Evolutionary conservation across 2,888 invertebrate genomes (phyloP).

Genomic region (Brassicogethes aeneus): DNA sequence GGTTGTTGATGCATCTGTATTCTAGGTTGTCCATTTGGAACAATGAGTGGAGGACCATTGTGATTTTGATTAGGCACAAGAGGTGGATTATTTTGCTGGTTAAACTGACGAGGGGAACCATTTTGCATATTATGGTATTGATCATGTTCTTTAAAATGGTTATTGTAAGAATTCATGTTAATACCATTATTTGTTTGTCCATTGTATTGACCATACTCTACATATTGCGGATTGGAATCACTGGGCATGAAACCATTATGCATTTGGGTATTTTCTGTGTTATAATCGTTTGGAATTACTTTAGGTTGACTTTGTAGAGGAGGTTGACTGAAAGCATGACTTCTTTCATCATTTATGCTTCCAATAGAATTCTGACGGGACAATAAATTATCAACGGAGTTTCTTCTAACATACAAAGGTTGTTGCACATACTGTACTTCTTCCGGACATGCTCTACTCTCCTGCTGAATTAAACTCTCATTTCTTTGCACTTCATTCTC

Average conservation of each 20-base stretch:
- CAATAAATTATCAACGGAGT: constrained; percentile 28
- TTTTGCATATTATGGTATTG: no score
- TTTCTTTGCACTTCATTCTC: constrained; percentile 35
- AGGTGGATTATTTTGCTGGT: no score
- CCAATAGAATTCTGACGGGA: constrained; percentile 23
- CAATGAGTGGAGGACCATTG: neutral
- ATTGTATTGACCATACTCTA: neutral
- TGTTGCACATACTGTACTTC: constrained; percentile 10
- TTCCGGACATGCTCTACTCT: constrained; percentile 6
- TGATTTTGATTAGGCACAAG: neutral
- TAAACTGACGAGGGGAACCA: no score
- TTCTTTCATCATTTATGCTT: constrained; percentile 27
- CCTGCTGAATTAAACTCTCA: constrained; percentile 6
- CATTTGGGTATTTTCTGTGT: no score
- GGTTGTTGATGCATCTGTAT: constrained; percentile 12
- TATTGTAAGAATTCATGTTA: no score
- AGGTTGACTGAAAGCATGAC: constrained; percentile 3
- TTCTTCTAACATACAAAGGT: constrained; percentile 26
- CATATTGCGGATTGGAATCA: neutral
- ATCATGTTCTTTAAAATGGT: neutral
- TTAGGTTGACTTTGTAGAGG: neutral
- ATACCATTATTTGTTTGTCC: neutral
- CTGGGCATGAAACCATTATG: neutral
- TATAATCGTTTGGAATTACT: no score
- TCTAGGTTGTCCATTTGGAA: neutral